Evolutionary conservation across 64 coral and sea anemone species (phyloP).

Genomic region (Porites australiensis): DNA sequence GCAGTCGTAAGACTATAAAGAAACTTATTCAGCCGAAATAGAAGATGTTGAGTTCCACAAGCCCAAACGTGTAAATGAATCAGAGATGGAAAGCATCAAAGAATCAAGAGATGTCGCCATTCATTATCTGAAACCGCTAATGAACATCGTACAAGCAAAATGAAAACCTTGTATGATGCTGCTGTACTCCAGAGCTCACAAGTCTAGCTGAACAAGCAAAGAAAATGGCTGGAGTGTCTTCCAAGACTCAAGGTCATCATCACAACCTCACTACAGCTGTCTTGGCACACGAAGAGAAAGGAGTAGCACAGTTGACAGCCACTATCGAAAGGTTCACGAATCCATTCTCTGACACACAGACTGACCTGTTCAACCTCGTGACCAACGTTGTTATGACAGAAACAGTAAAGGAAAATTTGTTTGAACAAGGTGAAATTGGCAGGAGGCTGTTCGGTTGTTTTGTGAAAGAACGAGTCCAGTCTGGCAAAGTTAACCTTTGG

Average conservation of each 20-base stretch:
- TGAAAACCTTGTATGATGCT: constrained; percentile 30
- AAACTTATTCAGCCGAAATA: constrained; percentile 5
- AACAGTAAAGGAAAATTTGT: constrained; percentile 57
- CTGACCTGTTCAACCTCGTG: constrained; percentile 32
- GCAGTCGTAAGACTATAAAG: constrained; percentile 18
- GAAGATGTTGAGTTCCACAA: constrained; percentile 35
- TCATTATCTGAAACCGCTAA: not conserved
- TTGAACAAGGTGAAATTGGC: too few relatives aligned
- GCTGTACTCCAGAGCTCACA: not conserved
- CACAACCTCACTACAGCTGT: not conserved
- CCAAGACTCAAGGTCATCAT: not conserved
- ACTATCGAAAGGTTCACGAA: constrained; percentile 59
- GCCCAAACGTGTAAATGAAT: not conserved
- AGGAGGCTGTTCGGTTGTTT: too few relatives aligned
- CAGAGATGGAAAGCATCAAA: constrained; percentile 11
- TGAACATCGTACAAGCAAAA: not conserved
- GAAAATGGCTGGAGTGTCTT: not conserved
- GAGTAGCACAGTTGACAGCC: constrained; percentile 26
- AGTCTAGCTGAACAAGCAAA: constrained; percentile 34
- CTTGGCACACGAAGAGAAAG: constrained; percentile 35
- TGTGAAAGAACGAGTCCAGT: not conserved
- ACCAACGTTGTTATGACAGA: constrained; percentile 32
- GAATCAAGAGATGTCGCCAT: constrained; percentile 22
- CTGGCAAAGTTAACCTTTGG: not conserved
- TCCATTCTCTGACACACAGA: constrained; percentile 25